Evolutionary conservation across 2,797 vertebrate species (phyloP).

Genomic region (Astyanax mexicanus): DNA sequence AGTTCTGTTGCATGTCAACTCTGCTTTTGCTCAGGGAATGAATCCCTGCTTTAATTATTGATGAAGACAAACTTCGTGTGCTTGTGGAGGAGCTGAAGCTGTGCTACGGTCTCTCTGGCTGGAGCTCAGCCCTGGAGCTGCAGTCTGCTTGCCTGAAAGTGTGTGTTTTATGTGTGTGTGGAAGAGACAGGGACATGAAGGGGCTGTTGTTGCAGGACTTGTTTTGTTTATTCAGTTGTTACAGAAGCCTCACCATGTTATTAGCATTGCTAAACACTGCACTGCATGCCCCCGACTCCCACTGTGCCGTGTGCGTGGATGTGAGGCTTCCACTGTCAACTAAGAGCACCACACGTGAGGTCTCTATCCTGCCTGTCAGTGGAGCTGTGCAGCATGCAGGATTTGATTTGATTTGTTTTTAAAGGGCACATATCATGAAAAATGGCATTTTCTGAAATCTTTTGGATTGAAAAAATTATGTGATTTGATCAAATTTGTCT

Average conservation of each 20-base stretch:
- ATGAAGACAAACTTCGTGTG: constrained; percentile 38
- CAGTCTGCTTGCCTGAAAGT: not conserved
- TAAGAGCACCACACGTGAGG: not conserved
- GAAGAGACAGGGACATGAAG: constrained; percentile 7
- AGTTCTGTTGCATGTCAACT: constrained; percentile 27
- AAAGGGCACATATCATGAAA: not conserved
- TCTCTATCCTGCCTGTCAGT: not conserved
- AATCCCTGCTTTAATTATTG: constrained; percentile 49
- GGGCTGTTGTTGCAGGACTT: constrained; percentile 22
- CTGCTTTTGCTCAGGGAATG: constrained; percentile 22
- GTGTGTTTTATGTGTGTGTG: not conserved
- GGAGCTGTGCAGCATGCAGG: not conserved
- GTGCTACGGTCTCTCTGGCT: not conserved
- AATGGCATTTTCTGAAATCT: not conserved
- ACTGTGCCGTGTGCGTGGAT: not conserved
- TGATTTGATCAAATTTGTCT: no score
- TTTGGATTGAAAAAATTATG: no score
- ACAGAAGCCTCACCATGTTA: constrained; percentile 25
- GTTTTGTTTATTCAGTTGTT: constrained; percentile 54
- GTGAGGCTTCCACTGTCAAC: constrained; percentile 2
- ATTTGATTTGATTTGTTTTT: not conserved
- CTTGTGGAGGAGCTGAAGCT: constrained; percentile 21
- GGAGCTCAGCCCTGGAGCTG: not conserved
- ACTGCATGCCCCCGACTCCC: not conserved
- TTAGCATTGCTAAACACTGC: constrained; percentile 45